Evolutionary conservation across 2,888 invertebrate species (phyloP).

Genomic region (Elegia similella): DNA sequence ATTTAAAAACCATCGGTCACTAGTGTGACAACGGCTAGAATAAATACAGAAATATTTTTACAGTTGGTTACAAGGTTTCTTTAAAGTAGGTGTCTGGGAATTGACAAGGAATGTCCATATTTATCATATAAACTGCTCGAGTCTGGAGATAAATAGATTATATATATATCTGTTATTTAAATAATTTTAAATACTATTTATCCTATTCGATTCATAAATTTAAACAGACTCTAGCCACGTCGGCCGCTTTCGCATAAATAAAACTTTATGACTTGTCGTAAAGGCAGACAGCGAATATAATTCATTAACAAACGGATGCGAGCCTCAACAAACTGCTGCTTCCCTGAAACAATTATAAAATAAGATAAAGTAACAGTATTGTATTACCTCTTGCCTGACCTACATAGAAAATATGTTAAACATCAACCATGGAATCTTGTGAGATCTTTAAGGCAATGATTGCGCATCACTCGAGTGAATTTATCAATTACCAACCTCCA

Average conservation of each 20-base stretch:
- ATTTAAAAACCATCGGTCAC: slow-evolving; percentile 81
- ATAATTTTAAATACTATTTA: slow-evolving; percentile 10
- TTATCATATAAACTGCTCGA: slow-evolving; percentile 14
- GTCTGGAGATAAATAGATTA: slow-evolving; percentile 7
- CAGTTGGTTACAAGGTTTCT: slow-evolving; percentile 71
- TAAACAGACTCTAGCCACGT: slow-evolving; percentile 28
- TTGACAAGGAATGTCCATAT: slow-evolving; percentile 22
- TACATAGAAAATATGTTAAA: too few relatives aligned
- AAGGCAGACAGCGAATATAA: slow-evolving; percentile 34
- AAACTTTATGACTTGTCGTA: slow-evolving; percentile 42
- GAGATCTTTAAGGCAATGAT: too few relatives aligned
- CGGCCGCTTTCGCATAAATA: slow-evolving; percentile 33
- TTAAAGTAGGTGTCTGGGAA: slow-evolving; percentile 19
- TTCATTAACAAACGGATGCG: slow-evolving; percentile 32
- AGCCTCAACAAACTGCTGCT: slow-evolving; percentile 29
- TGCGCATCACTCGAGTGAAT: too few relatives aligned
- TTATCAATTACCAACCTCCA: too few relatives aligned
- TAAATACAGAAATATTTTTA: slow-evolving; percentile 76
- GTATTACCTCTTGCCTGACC: neutral
- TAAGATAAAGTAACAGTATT: neutral
- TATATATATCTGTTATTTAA: neutral
- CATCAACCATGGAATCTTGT: too few relatives aligned
- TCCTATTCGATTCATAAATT: slow-evolving; percentile 14
- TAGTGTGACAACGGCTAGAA: slow-evolving; percentile 75
- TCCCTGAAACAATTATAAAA: neutral